Evolutionary conservation across 2,888 invertebrate species (phyloP).

Genomic region (Drosophila tripunctata): DNA sequence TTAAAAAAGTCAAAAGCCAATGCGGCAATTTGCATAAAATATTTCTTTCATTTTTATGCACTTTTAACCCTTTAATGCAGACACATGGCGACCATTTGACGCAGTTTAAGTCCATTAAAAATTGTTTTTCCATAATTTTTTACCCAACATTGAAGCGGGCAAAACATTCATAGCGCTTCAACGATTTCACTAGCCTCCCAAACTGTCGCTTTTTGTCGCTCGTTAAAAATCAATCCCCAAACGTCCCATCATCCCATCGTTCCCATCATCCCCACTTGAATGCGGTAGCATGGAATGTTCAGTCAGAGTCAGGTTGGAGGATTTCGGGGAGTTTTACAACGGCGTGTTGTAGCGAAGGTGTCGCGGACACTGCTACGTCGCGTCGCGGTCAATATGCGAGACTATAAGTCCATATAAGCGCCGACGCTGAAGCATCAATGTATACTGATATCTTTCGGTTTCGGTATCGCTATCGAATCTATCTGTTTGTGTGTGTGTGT

Average conservation of each 20-base stretch:
- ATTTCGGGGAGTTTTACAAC: conserved; percentile 14
- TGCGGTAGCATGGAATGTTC: conserved; percentile 17
- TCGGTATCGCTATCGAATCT: conserved; percentile 38
- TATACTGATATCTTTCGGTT: conserved; percentile 55
- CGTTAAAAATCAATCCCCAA: conserved; percentile 80
- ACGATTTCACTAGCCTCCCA: conserved; percentile 38
- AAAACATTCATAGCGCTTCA: conserved; percentile 53
- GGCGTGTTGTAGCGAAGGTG: conserved; percentile 61
- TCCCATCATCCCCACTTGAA: too few relatives aligned
- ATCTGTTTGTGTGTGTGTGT: conserved; percentile 20
- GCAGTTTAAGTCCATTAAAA: conserved; percentile 74
- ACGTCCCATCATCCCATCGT: conserved; percentile 16
- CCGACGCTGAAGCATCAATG: conserved; percentile 46
- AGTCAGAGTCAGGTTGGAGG: conserved; percentile 10
- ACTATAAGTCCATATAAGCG: conserved; percentile 79
- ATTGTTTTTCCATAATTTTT: conserved; percentile 77
- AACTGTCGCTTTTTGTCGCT: conserved; percentile 49
- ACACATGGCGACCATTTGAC: conserved; percentile 64
- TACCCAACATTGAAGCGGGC: conserved; percentile 45
- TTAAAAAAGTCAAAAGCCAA: conserved; percentile 38
- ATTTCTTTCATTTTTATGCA: conserved; percentile 59
- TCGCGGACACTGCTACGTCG: conserved; percentile 60
- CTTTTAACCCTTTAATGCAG: conserved; percentile 69
- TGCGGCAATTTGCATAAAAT: conserved; percentile 55
- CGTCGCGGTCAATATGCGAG: conserved; percentile 73